Base-by-base conservation (phyloP, 2,888 invertebrate species). In the Lucinisca nassula region DNA sequence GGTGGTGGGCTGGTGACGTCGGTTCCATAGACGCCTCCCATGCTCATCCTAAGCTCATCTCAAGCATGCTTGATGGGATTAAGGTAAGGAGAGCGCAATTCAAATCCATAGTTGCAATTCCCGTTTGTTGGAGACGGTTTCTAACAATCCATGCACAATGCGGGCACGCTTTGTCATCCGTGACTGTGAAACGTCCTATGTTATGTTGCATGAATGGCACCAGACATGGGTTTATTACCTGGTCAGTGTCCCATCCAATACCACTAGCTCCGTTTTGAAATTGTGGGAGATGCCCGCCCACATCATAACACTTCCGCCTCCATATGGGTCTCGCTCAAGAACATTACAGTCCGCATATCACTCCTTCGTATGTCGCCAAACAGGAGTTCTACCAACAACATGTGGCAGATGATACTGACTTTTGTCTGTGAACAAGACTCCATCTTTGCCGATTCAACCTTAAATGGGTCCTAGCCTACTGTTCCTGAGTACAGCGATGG, bases 251-350 rank as follows among this genome's bases (percentile, higher is more conserved):
- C 72, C 72, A 30, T 72, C 21, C 4, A 37, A 8, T 14, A 72
- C 37, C 37, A 72, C 72, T n/a, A 37, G 21, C 1, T 72, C 38
- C n/a, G 72, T 72, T 40, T 72, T 72, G 2, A 72, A 74, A 61
- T 49, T 38, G 73, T 79, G 38, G 6, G 40, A 27, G 67, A 79
- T 79, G 35, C 61, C n/a, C n/a, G n/a, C n/a, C n/a, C n/a, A n/a
- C n/a, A n/a, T n/a, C n/a, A n/a, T n/a, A n/a, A 82, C 74, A 30
- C 49, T 51, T 38, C 79, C 79, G 0, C 82, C 67, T 21, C 74
- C 81, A 40, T 72, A 35, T 73, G 72, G 27, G 37, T 51, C 37
- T 38, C 55, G 40, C 24, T 51, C 61, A 40, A 79, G 79, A 40
- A 67, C 55, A 27, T 38, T 58, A 27, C n/a, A n/a, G n/a, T n/a